phyloP scores from a whole-genome alignment of 2,113 vertebrate genomes.

The Oreochromis spilurus region DNA sequence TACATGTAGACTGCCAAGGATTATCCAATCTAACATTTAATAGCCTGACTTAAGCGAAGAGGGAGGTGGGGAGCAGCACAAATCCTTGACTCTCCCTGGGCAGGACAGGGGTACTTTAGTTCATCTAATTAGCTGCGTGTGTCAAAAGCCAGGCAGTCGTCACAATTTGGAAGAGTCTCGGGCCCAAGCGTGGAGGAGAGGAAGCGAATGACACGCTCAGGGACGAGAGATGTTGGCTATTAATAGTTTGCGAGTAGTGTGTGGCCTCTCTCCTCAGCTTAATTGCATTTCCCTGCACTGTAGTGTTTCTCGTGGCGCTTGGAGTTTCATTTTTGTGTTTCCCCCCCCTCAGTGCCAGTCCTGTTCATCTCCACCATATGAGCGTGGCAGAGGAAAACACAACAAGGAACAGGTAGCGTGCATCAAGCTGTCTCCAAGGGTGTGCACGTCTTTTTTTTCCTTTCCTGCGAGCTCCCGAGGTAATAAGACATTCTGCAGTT shows the following conservation, averaged over 20 bases:
- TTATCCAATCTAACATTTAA: slow-evolving; percentile 19
- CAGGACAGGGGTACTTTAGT: neutral
- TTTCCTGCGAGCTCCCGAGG: slow-evolving; percentile 7
- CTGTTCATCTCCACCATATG: neutral
- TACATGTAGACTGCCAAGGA: neutral
- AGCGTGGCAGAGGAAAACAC: neutral
- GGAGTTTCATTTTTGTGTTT: neutral
- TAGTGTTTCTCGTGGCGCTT: neutral
- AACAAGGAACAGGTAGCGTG: neutral
- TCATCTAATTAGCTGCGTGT: neutral
- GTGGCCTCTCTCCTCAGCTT: slow-evolving; percentile 1
- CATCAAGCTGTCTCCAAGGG: neutral
- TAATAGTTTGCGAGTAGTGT: slow-evolving; percentile 37
- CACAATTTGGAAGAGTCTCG: neutral
- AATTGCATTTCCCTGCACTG: slow-evolving; percentile 32
- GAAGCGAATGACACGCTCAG: neutral
- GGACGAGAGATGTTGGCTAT: slow-evolving; percentile 9
- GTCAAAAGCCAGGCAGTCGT: neutral
- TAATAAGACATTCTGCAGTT: slow-evolving; percentile 27
- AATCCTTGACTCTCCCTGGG: neutral
- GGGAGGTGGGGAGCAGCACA: neutral
- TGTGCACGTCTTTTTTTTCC: neutral
- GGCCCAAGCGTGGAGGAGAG: neutral
- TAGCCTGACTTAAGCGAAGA: neutral
- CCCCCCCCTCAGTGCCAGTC: neutral